Conservation (phyloP, 1,140 invertebrate species). For the Zaprionus vittiger region DNA sequence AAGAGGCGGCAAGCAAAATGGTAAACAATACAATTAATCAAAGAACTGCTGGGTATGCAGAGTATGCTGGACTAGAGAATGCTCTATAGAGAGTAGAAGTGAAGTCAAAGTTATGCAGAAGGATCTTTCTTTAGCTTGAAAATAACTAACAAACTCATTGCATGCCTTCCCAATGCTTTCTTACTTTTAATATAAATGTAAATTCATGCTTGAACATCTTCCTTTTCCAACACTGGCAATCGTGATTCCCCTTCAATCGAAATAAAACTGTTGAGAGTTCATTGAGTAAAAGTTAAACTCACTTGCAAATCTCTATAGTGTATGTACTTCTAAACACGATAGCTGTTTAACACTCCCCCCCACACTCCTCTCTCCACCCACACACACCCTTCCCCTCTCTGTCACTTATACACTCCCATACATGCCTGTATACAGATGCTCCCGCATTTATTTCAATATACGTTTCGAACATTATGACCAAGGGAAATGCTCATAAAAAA, state of each 20-base stretch:
- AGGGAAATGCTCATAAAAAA: constrained; percentile 71
- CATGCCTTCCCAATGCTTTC: too few species aligned
- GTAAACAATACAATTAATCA: constrained; percentile 65
- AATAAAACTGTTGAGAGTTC: neutral
- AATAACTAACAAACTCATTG: too few species aligned
- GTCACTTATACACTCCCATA: constrained; percentile 1
- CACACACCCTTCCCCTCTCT: neutral
- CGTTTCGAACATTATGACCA: constrained; percentile 67
- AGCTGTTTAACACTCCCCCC: neutral
- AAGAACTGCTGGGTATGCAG: neutral
- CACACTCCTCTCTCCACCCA: neutral
- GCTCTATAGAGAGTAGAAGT: too few species aligned
- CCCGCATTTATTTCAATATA: constrained; percentile 74
- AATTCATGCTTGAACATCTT: too few species aligned
- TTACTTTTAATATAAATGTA: too few species aligned
- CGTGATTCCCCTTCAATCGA: accelerated
- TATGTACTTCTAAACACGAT: neutral
- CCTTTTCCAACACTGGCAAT: neutral
- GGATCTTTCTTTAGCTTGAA: too few species aligned
- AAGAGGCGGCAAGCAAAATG: neutral
- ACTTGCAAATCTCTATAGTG: constrained; percentile 2
- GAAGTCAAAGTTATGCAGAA: too few species aligned
- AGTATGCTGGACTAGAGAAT: too few species aligned
- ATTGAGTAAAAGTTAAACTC: neutral
- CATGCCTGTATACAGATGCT: constrained; percentile 41